Evolutionary conservation across 2,113 vertebrate genomes (phyloP).

Genomic region (Daboia siamensis): DNA sequence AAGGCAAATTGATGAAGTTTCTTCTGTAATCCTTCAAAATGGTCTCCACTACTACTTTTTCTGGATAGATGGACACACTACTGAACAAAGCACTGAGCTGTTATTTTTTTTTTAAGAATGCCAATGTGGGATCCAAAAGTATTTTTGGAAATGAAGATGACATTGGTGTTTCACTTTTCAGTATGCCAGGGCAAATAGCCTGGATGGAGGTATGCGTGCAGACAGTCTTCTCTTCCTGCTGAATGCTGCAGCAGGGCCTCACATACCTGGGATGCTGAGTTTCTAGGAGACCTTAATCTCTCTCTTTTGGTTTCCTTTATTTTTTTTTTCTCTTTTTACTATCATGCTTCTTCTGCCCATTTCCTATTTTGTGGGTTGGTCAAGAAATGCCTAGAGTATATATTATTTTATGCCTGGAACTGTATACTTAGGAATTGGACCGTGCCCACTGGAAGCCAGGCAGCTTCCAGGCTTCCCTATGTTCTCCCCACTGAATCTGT

Average conservation of each 20-base stretch:
- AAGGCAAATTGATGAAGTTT: not conserved
- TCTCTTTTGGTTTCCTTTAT: not conserved
- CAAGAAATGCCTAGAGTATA: not conserved
- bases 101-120: too few relatives aligned
- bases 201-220: too few relatives aligned
- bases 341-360: not conserved
- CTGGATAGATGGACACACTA: too few relatives aligned
- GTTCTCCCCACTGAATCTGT: not conserved
- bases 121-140: too few relatives aligned
- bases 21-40: too few relatives aligned
- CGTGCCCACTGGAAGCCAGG: not conserved
- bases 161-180: too few relatives aligned
- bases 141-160: too few relatives aligned
- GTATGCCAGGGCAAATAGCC: too few relatives aligned
- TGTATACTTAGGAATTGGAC: not conserved
- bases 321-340: not conserved
- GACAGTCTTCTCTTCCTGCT: not conserved
- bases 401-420: not conserved
- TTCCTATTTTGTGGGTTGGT: not conserved
- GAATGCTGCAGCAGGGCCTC: not conserved
- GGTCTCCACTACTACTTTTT: too few relatives aligned
- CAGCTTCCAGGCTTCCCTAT: not conserved
- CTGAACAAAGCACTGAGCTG: too few relatives aligned
- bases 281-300: not conserved
- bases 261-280: not conserved